Evolutionary conservation across 1,140 invertebrate species (phyloP).

Genomic region (Solen grandis): DNA sequence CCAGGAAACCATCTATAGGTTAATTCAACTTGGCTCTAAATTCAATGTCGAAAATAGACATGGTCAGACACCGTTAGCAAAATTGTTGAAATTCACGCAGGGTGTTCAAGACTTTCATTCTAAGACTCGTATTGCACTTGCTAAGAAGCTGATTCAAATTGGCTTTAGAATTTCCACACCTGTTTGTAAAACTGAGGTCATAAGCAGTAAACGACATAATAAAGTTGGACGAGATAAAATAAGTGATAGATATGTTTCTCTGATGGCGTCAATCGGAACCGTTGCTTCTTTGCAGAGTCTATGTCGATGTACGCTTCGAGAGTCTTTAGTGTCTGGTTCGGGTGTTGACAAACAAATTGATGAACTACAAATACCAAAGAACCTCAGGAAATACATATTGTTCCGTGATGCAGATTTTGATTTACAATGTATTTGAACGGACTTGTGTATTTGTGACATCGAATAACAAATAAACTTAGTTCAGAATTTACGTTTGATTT

Average conservation of each 20-base stretch:
- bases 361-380: conserved; percentile 46
- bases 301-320: conserved; percentile 49
- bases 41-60: conserved; percentile 60
- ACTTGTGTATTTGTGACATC: too few species aligned
- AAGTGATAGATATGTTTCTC: conserved; percentile 41
- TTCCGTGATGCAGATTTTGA: too few species aligned
- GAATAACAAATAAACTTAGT: too few species aligned
- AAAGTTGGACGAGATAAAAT: conserved; percentile 54
- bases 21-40: conserved; percentile 63
- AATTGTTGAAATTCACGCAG: conserved; percentile 62
- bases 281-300: conserved; percentile 50
- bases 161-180: conserved; percentile 56
- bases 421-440: too few species aligned
- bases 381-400: conserved; percentile 52
- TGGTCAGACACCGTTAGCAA: conserved; percentile 66
- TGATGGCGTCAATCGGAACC: conserved; percentile 19
- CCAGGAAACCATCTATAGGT: conserved; percentile 47
- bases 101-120: conserved; percentile 60
- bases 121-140: conserved; percentile 59
- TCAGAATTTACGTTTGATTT: too few species aligned
- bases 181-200: neutral
- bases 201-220: neutral
- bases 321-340: neutral
- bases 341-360: conserved; percentile 18
- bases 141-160: conserved; percentile 57